Percentiles rank a stretch among this genome's conserved stretches.
Conservation (phyloP, 2,888 invertebrate species). For the Platerodrilus igneus region DNA sequence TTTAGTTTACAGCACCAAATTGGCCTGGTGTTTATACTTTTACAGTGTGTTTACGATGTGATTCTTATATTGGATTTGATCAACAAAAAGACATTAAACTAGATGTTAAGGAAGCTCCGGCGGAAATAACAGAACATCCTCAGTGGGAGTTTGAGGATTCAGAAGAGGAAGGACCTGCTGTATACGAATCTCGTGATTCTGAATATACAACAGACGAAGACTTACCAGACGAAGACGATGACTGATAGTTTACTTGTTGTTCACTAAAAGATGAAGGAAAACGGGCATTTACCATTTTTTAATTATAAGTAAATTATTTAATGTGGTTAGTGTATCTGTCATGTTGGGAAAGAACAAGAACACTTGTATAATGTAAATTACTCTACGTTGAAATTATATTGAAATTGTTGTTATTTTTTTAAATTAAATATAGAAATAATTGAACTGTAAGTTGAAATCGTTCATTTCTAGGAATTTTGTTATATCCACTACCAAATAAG, state of each 20-base stretch:
- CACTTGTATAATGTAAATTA: conserved; percentile 6
- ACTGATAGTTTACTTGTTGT: conserved; percentile 26
- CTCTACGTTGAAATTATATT: conserved; percentile 3
- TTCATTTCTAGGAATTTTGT: no score
- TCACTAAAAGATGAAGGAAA: no score
- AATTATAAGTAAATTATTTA: conserved; percentile 16
- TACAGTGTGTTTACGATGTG: conserved; percentile 89
- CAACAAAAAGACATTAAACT: conserved; percentile 92
- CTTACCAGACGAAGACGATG: conserved; percentile 51
- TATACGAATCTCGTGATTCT: conserved; percentile 61
- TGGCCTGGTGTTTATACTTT: conserved; percentile 91
- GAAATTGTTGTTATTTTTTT: no score
- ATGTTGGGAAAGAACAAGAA: conserved; percentile 3
- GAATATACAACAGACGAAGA: conserved; percentile 68
- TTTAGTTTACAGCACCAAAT: conserved; percentile 85
- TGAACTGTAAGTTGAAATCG: no score
- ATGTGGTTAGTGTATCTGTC: conserved; percentile 12
- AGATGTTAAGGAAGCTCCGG: conserved; percentile 94
- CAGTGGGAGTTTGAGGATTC: conserved; percentile 97
- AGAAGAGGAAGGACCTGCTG: conserved; percentile 63
- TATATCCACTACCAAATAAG: no score
- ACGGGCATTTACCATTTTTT: conserved; percentile 20
- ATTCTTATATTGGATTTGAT: conserved; percentile 97
- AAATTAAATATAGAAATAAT: no score
- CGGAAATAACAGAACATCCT: conserved; percentile 87